Evolutionary conservation across 2,888 invertebrate genomes (phyloP).

Genomic region (Sepioteuthis lessoniana): DNA sequence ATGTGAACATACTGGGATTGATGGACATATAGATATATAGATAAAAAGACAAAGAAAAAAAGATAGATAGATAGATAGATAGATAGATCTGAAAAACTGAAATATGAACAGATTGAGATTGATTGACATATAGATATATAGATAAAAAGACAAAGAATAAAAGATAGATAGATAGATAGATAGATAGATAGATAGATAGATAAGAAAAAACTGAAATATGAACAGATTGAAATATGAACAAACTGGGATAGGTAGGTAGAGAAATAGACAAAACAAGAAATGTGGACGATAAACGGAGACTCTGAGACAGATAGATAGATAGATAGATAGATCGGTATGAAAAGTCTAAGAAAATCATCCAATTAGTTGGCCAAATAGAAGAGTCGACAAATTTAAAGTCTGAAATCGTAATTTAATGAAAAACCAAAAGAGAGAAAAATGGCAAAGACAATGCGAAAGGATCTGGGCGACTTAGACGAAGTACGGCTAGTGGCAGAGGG

Average conservation of each 20-base stretch:
- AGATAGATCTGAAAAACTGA: background rate
- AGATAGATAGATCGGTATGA: background rate
- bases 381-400: background rate
- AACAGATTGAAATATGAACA: no score
- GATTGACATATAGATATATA: no score
- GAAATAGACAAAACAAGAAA: no score
- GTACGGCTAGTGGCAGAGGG: background rate
- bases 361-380: background rate
- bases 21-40: background rate
- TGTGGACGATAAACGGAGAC: no score
- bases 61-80: background rate
- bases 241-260: no score
- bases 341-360: background rate
- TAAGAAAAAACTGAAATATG: no score
- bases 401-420: background rate
- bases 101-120: no score
- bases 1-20: no score
- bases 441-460: background rate
- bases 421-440: background rate
- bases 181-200: no score
- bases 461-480: background rate
- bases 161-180: no score
- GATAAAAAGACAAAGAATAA: no score
- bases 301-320: background rate
- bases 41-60: background rate